Evolutionary conservation across 2,113 vertebrate genomes (phyloP), one percentile per base, ranked within the genome.

Genomic region (Elanoides forficatus): DNA sequence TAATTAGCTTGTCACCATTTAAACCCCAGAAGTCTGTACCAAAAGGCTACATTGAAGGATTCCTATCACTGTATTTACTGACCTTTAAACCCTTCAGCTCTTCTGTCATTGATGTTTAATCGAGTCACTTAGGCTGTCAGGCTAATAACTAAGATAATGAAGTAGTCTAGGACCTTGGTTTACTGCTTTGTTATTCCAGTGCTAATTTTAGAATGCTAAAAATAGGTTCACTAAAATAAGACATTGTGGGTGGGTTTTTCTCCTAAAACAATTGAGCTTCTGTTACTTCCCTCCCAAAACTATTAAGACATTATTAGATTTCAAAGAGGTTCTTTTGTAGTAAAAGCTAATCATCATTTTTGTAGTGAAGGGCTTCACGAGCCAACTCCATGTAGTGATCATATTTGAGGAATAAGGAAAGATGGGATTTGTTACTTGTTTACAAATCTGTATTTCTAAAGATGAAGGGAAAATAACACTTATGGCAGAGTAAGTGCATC

Each of bases 1-100:
- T 98, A 98, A 99, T 99, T 99, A 99, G 98, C 98, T 98, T 99
- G 99, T 99, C 99, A 99, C 97, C 98, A 97, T 99, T 98, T 98
- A 98, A 98, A 80, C 98, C 99, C 97, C 95, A 94, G 95, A 98
- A 98, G 98, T 97, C 98, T 97, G 72, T 47, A 88, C 96, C 91
- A 95, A 98, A 97, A 95, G 90, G 85, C 92, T 97, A 97, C 98
- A 98, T 98, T 93, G 95, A 97, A 97, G 98, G 98, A 98, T 98
- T 98, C 97, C 97, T 99, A 99, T 99, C 98, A 98, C 98, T 97
- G 97, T 99, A 99, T 98, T 98, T 98, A 98, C 98, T 99, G 99
- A 99, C 99, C 99, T 99, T 98, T 98, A 97, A 98, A 99, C 99
- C 98, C 98, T 98, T 96, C 80, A 95, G 97, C 98, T 98, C 98